Conservation (phyloP, 2,113 vertebrate genomes). For the Rynchops niger region DNA sequence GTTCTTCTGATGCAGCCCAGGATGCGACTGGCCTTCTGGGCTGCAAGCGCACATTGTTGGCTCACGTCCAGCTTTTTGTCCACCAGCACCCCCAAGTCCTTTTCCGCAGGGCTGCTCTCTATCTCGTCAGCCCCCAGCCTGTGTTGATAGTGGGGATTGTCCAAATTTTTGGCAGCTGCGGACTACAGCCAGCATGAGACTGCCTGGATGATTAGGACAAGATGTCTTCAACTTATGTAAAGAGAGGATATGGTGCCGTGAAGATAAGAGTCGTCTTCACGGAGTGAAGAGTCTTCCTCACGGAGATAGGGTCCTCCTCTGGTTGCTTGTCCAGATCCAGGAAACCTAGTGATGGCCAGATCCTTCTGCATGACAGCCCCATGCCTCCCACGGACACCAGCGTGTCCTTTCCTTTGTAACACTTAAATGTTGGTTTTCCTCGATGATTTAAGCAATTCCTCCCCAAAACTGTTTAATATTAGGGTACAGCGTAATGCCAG, state of each 20-base stretch:
- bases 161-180: not conserved
- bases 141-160: not conserved
- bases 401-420: not conserved
- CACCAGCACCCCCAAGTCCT: no score
- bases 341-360: not conserved
- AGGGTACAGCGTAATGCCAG: conserved; percentile 19
- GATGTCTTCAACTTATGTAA: not conserved
- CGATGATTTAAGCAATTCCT: conserved; percentile 21
- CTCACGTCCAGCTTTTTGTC: no score
- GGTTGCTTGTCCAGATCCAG: not conserved
- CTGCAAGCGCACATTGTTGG: no score
- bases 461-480: conserved; percentile 31
- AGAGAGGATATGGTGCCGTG: not conserved
- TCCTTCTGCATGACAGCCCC: not conserved
- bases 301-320: not conserved
- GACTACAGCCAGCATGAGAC: not conserved
- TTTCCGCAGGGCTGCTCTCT: no score
- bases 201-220: not conserved
- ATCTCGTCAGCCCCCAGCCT: no score
- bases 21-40: no score
- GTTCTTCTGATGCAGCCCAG: no score
- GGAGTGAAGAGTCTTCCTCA: no score
- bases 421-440: conserved; percentile 6
- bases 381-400: not conserved
- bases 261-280: not conserved